Evolutionary conservation across 2,888 invertebrate species (phyloP).

Genomic region (Orthonevra nobilis): DNA sequence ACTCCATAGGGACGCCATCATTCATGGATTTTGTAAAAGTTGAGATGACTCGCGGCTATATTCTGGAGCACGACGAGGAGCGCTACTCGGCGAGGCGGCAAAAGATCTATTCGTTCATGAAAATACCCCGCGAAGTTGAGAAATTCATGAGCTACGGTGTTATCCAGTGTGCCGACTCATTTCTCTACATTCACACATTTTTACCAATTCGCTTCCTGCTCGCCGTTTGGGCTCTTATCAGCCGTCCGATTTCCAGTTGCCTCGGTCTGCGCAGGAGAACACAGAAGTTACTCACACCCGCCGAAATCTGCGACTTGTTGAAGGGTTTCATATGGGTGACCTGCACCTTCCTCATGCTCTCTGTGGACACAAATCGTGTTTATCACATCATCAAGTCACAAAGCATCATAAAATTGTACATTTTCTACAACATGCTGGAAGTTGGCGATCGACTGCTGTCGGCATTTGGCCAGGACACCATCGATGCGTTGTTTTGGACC

Average conservation of each 20-base stretch:
- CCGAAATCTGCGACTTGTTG: conserved; percentile 97
- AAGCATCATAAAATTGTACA: conserved; percentile 99
- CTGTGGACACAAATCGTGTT: conserved; percentile 98
- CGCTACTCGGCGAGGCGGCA: conserved; percentile 95
- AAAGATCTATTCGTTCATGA: conserved; percentile 97
- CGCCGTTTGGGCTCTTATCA: conserved; percentile 90
- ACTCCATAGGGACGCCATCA: conserved; percentile 73
- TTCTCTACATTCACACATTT: conserved; percentile 98
- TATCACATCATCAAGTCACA: conserved; percentile 98
- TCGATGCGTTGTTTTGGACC: conserved; percentile 99
- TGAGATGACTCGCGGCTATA: conserved; percentile 95
- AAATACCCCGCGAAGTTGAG: conserved; percentile 95
- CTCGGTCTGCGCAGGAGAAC: conserved; percentile 83
- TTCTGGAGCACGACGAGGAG: conserved; percentile 96
- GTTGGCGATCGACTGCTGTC: conserved; percentile 97
- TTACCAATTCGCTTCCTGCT: conserved; percentile 94
- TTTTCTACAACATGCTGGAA: conserved; percentile 99
- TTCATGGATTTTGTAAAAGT: conserved; percentile 87
- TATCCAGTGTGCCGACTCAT: conserved; percentile 97
- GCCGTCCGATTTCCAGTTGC: conserved; percentile 87
- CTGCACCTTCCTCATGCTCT: conserved; percentile 90
- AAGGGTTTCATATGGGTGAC: conserved; percentile 94
- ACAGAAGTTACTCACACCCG: conserved; percentile 87
- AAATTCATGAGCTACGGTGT: conserved; percentile 96
- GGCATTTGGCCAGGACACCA: conserved; percentile 98